phyloP scores from a whole-genome alignment of 2,888 invertebrate genomes.

The Eupithecia abbreviata region DNA sequence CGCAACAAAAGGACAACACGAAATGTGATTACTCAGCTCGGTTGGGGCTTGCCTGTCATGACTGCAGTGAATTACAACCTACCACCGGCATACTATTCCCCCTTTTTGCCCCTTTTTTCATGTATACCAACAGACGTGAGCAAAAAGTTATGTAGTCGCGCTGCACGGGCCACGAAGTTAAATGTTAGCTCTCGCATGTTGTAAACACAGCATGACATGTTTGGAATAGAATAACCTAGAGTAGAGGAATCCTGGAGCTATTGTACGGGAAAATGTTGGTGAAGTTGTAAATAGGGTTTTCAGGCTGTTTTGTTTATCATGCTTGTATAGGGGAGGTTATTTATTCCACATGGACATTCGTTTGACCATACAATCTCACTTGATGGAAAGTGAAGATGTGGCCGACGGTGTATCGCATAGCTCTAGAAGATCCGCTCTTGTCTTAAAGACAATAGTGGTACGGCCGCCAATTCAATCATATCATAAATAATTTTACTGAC shows the following conservation, averaged over 20 bases:
- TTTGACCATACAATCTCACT: too few relatives aligned
- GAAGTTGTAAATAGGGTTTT: neutral
- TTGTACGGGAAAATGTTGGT: neutral
- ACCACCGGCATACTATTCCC: conserved; percentile 39
- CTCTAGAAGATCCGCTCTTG: too few relatives aligned
- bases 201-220: conserved; percentile 67
- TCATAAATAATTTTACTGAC: neutral
- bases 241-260: conserved; percentile 38
- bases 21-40: conserved; percentile 78
- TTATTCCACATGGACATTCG: too few relatives aligned
- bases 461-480: neutral
- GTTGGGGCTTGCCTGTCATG: conserved; percentile 71
- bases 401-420: too few relatives aligned
- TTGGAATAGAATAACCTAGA: conserved; percentile 54
- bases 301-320: neutral
- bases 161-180: conserved; percentile 60
- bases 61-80: conserved; percentile 71
- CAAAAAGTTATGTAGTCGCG: conserved; percentile 68
- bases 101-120: conserved; percentile 54
- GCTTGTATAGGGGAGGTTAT: neutral
- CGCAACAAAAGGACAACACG: conserved; percentile 74
- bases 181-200: conserved; percentile 66
- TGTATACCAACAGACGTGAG: conserved; percentile 63
- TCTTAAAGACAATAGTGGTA: too few relatives aligned
- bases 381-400: too few relatives aligned